Evolutionary conservation across 30 jellyfish, hydroid and myxozoan species (phyloP), one percentile per base, ranked within the genome.

Genomic region (Aurelia aurita complex sp. Pacific): DNA sequence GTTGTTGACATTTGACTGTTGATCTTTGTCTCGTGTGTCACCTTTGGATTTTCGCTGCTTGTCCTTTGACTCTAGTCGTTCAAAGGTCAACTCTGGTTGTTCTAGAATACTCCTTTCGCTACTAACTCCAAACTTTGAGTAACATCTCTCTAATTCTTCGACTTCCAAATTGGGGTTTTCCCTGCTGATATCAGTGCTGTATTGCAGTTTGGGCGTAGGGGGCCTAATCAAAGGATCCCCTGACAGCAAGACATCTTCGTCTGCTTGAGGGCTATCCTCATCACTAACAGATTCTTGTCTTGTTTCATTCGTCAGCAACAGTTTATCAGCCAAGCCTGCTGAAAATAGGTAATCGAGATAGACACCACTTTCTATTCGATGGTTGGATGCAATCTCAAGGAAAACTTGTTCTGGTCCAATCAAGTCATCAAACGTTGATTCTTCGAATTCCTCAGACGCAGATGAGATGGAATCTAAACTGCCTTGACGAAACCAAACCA

Each of bases 321-420:
- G 69, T 52, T 57, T 81, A 57, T 88, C 96, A 38, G 96, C 96
- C 35, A 88, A 64, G 2, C 96, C 96, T 69, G 87, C 89, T 14
- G 96, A 88, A 79, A 88, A 88, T n/a, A 88, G 53, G 68, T 88
- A 88, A 52, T 88, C 96, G 16, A 88, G 75, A 19, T 85, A 79
- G 33, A 85, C 15, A 34, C 35, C 69, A 16, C 77, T 62, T 33
- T 54, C 50, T 16, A 19, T 74, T 18, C 53, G 42, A 6, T 46
- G 55, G 10, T 35, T 19, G 16, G 90, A 7, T 15, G 42, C 52
- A 19, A 29, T 15, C 18, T 81, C 81, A 6, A 43, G 79, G 68
- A 79, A 66, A 43, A 42, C 54, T 35, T 65, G 73, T 5, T 65
- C 79, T 64, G 90, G 59, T 35, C 40, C 63, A 8, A 54, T 67